Base-by-base conservation (phyloP, 2,888 invertebrate species). In the Drosophila atripex region DNA sequence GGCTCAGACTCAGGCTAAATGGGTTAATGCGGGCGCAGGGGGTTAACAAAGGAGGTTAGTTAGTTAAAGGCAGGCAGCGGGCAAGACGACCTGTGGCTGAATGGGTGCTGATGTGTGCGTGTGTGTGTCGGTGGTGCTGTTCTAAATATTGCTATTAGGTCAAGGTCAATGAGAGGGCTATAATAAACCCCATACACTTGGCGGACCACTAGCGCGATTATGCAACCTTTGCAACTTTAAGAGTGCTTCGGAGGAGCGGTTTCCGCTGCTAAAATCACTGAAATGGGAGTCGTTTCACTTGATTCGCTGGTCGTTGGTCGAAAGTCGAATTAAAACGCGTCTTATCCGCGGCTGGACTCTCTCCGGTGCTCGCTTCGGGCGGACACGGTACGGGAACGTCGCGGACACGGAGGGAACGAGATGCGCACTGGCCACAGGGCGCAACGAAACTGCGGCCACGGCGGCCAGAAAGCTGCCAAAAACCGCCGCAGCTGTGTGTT, bases 141-240 rank as follows among this genome's bases (percentile, higher is more conserved):
- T 56, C 75, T 83, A 77, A 69, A 75, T 66, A 74, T 74, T 74
- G 53, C 74, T 88, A 82, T 75, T 86, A 88, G 88, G 89, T 89
- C 89, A 89, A 90, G 90, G 89, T 89, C 89, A 90, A 74, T 38
- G 41, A 39, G 38, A 69, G 66, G 63, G 38, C 45, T 66, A 64
- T 66, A 51, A 63, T 35, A 38, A 51, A 38, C 51, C 28, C 25
- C 35, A 21, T 43, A 30, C 28, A 25, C 12, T 45, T 25, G 39
- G 46, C n/a, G n/a, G 12, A 23, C n/a, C 60, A 23, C 23, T 47
- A 47, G 55, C 32, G 23, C 32, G 54, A 39, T 61, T 61, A 61
- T 61, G 60, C 60, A 61, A 61, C 60, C 60, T 60, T n/a, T 21
- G 57, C 45, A 21, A 57, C 11, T 43, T 6, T 7, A 28, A 28